Evolutionary conservation across 2,797 vertebrate genomes (phyloP).

Genomic region (Geotrypetes seraphini): DNA sequence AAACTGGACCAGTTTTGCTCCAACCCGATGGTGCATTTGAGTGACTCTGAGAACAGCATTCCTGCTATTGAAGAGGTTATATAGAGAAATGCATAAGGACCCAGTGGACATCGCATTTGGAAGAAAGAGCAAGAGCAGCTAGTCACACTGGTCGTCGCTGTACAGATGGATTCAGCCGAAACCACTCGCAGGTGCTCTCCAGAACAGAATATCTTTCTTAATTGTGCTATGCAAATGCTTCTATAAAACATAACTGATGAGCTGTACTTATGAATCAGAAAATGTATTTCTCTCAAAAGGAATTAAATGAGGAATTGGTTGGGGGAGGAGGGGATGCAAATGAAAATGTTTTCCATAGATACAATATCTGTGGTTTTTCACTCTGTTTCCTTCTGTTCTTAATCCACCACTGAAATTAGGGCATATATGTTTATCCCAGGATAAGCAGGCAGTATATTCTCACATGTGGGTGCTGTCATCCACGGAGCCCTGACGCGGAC

Average conservation of each 20-base stretch:
- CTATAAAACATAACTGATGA: slow-evolving; percentile 12
- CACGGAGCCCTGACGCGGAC: too few species aligned
- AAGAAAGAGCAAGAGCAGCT: slow-evolving; percentile 8
- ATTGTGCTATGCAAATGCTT: slow-evolving; percentile 18
- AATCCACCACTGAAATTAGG: neutral
- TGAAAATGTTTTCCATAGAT: too few species aligned
- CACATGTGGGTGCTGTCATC: too few species aligned
- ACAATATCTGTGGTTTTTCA: too few species aligned
- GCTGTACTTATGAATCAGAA: slow-evolving; percentile 13
- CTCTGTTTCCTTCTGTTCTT: neutral
- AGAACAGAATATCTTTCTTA: neutral
- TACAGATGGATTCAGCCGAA: neutral
- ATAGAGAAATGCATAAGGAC: neutral
- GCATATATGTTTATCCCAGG: too few species aligned
- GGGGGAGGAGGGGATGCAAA: neutral
- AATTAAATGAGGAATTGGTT: neutral
- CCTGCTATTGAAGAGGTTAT: neutral
- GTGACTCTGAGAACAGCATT: slow-evolving; percentile 4
- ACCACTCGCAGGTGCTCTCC: slow-evolving; percentile 8
- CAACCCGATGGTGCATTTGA: neutral
- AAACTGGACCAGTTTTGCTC: slow-evolving; percentile 23
- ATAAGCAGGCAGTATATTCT: too few species aligned
- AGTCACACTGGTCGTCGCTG: too few species aligned
- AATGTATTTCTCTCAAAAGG: neutral
- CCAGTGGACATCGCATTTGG: neutral